Evolutionary conservation across 2,113 vertebrate species (phyloP).

Genomic region (Zosterops hypoxanthus): DNA sequence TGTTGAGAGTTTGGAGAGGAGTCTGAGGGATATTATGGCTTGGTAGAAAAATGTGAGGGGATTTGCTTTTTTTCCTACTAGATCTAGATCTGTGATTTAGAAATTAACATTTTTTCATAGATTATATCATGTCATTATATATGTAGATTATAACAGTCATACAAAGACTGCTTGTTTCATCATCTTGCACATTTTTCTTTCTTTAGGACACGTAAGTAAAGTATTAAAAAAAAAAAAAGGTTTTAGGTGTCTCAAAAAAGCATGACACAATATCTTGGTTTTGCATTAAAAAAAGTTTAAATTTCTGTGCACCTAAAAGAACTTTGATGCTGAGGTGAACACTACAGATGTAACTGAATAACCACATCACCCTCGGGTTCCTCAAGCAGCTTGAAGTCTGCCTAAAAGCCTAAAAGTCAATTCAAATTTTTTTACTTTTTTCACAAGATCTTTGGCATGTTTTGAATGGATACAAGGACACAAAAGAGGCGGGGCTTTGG

Average conservation of each 20-base stretch:
- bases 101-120: neutral
- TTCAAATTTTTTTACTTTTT: no score
- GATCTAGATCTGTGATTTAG: neutral
- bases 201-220: neutral
- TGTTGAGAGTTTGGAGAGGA: neutral
- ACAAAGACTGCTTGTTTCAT: neutral
- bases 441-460: neutral
- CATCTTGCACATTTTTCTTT: neutral
- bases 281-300: neutral
- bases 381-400: neutral
- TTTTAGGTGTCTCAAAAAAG: neutral
- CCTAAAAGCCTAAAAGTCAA: no score
- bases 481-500: accelerated
- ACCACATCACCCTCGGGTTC: accelerated
- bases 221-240: neutral
- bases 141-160: neutral
- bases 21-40: neutral
- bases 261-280: neutral
- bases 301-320: neutral
- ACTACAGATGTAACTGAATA: neutral
- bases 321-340: neutral
- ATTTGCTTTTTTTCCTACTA: neutral
- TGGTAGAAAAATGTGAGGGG: neutral
- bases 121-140: neutral
- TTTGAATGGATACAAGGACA: neutral